A percentile compares a stretch with the other conserved stretches of the same genome.
Evolutionary conservation across 1,140 invertebrate species (phyloP).

Genomic region (Monomorium pharaonis): DNA sequence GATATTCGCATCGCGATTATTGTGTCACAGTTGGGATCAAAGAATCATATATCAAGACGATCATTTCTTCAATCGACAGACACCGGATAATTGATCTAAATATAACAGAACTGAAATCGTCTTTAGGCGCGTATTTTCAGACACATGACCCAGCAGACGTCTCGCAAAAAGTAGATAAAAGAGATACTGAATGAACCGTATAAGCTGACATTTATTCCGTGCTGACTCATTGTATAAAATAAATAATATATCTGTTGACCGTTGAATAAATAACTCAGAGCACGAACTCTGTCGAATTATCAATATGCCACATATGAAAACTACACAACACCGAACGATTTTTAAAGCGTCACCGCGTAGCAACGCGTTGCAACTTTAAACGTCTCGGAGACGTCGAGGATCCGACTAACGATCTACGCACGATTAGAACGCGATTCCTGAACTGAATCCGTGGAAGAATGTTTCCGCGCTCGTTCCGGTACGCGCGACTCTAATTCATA

Average conservation of each 20-base stretch:
- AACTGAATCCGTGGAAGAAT: slow-evolving; percentile 42
- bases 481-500: slow-evolving; percentile 46
- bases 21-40: not conserved
- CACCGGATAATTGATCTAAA: not conserved
- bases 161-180: slow-evolving; percentile 14
- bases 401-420: slow-evolving; percentile 25
- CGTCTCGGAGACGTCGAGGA: not conserved
- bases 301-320: not conserved
- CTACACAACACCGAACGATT: slow-evolving; percentile 13
- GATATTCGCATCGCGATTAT: not conserved
- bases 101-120: slow-evolving; percentile 5
- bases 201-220: not conserved
- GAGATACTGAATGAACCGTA: slow-evolving; percentile 14
- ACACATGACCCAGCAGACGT: slow-evolving; percentile 21
- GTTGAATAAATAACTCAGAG: not conserved
- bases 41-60: slow-evolving; percentile 5
- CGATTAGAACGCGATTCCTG: slow-evolving; percentile 30
- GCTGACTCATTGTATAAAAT: not conserved
- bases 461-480: slow-evolving; percentile 45
- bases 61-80: not conserved
- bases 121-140: slow-evolving; percentile 38
- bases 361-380: not conserved
- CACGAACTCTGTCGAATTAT: not conserved
- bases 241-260: not conserved
- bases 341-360: not conserved